Base-by-base conservation (phyloP, 2,888 invertebrate genomes). In the Meiosimyza decipiens region DNA sequence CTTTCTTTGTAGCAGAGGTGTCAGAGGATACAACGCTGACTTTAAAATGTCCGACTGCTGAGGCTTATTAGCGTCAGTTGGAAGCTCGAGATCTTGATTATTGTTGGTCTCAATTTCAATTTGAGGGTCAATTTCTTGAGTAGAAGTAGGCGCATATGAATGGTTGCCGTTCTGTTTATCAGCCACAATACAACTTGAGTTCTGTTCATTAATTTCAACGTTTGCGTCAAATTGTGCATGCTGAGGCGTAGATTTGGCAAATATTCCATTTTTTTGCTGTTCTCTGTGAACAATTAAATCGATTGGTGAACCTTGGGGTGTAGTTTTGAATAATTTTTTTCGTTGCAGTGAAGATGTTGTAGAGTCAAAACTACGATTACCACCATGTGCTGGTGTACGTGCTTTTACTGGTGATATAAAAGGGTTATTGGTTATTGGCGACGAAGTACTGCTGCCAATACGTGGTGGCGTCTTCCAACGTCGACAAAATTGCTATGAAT, bases 401-500 rank as follows among this genome's bases (percentile, higher is more conserved):
- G 73, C 72, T 59, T 81, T 83, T 15, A 81, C 73, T 2, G 82
- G 83, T 15, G 84, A 81, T 51, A 78, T 76, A 57, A 76, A 81
- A 2, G 82, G 77, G 62, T 80, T 83, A 64, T 79, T 80, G 18
- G 76, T 67, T 62, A 81, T 72, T 1, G 81, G 79, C 1, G 83
- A 80, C 4, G 78, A 73, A 1, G 77, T 74, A 55, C 76, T 81
- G 64, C 77, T 78, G 13, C 79, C 77, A 6, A 82, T 40, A 11
- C 93, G 89, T 0, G 95, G 94, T 9, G 95, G 95, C 0, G 94
- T 95, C 88, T 94, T 95, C 95, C 95, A 96, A 67, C 92, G 90
- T 73, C 91, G 91, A 11, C 92, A 90, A 87, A 96, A 95, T 73
- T 87, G 88, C 77, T 83, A 65, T 16, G 73, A 75, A 16, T 60